A percentile compares a stretch with the other conserved stretches of the same genome.
These are phyloP conservation scores for Cyanoderma ruficeps DNA, from an alignment of 2,113 vertebrate species.

Conservation along the genomic window DNA sequence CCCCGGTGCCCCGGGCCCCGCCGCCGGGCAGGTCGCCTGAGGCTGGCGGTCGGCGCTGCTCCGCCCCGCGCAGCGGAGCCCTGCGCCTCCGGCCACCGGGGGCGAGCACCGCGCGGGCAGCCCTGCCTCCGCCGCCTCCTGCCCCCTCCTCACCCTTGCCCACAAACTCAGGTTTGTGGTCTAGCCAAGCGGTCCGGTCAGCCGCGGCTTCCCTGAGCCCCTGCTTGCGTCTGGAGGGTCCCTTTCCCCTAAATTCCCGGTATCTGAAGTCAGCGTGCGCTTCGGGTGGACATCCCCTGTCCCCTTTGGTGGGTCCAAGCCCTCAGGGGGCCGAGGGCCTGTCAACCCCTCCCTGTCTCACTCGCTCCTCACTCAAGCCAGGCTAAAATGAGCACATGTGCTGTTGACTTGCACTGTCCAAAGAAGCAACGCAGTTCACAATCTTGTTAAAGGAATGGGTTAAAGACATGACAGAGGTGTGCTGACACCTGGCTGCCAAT, in stretches of 20 bases:
- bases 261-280: rapidly evolving
- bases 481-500: rapidly evolving
- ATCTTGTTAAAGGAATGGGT: neutral
- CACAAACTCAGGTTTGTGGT: rapidly evolving
- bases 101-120: neutral
- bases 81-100: neutral
- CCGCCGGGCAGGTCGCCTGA: neutral
- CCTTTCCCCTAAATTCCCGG: neutral
- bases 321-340: neutral
- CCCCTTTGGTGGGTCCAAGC: neutral
- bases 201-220: neutral
- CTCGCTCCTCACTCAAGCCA: neutral
- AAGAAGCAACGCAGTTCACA: rapidly evolving
- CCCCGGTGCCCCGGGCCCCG: neutral
- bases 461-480: neutral
- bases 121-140: neutral
- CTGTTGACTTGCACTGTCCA: rapidly evolving
- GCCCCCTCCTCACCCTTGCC: neutral
- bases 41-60: neutral
- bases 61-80: neutral
- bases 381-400: neutral
- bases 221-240: neutral
- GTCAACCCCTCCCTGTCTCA: rapidly evolving
- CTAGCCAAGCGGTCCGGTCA: too few relatives aligned
- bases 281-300: rapidly evolving